phyloP scores from a whole-genome alignment of 2,113 vertebrate species.

The Elephas maximus region DNA sequence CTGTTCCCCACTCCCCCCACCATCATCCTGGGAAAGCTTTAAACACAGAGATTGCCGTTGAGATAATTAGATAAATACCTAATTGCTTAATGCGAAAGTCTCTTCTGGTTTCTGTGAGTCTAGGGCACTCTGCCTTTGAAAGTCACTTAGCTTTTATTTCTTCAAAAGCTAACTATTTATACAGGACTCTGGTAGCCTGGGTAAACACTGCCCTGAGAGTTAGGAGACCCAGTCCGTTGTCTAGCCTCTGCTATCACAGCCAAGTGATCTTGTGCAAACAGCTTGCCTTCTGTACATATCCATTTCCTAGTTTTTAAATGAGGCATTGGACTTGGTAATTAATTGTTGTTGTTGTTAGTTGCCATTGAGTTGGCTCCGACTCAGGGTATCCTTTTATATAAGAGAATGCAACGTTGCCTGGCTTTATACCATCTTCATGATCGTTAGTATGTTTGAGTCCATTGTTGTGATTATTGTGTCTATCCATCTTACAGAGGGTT shows the following conservation, averaged over 20 bases:
- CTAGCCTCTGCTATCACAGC: not conserved
- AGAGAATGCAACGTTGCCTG: not conserved
- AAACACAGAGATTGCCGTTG: not conserved
- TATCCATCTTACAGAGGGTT: not conserved
- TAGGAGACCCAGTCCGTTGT: not conserved
- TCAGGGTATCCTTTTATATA: not conserved
- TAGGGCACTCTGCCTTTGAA: not conserved
- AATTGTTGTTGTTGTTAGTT: not conserved
- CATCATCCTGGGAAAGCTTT: constrained; percentile 35
- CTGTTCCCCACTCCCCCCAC: not conserved
- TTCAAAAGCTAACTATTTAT: not conserved
- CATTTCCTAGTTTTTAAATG: not conserved
- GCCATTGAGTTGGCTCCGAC: not conserved
- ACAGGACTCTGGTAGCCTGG: not conserved
- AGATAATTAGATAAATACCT: constrained; percentile 15
- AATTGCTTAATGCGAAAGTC: not conserved
- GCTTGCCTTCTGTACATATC: not conserved
- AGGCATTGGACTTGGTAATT: not conserved
- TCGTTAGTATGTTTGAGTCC: not conserved
- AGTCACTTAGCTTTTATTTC: constrained; percentile 50
- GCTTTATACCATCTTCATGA: not conserved
- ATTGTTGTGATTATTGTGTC: not conserved
- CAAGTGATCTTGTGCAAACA: not conserved
- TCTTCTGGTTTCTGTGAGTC: not conserved
- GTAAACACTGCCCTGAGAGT: not conserved